Evolutionary conservation across 2,888 invertebrate species (phyloP).

Genomic region (Sympetrum striolatum): DNA sequence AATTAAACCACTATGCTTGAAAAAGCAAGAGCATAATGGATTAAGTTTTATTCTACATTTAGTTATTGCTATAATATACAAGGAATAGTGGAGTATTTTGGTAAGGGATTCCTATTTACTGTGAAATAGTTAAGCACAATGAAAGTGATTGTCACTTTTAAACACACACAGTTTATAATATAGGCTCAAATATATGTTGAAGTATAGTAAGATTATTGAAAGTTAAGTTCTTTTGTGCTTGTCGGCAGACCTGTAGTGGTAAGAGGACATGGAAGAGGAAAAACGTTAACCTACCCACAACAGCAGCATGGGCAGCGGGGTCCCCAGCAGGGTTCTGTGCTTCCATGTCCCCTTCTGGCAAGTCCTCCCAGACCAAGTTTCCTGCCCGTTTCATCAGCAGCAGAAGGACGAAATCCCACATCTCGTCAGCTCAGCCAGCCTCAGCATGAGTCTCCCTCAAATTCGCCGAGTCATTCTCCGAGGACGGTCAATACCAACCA

Average conservation of each 20-base stretch:
- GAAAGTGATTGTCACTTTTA: too few species aligned
- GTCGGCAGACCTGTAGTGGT: neutral
- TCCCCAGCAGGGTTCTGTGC: neutral
- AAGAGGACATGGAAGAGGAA: neutral
- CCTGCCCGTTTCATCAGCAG: conserved; percentile 63
- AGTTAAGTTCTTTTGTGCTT: neutral
- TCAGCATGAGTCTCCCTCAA: neutral
- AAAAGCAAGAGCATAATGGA: too few species aligned
- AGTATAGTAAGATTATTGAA: neutral
- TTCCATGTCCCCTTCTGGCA: conserved; percentile 52
- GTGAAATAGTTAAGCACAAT: too few species aligned
- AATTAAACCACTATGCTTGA: too few species aligned
- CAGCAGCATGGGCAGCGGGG: neutral
- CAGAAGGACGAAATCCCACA: neutral
- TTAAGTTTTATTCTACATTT: too few species aligned
- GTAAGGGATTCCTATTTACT: too few species aligned
- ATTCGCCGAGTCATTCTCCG: conserved; percentile 3
- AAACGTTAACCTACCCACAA: neutral
- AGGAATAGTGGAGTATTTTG: too few species aligned
- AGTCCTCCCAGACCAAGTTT: conserved; percentile 74
- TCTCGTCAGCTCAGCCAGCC: neutral
- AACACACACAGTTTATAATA: too few species aligned
- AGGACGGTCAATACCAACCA: conserved; percentile 68
- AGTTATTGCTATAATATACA: too few species aligned
- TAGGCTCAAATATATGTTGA: too few species aligned